Evolutionary conservation across 2,888 invertebrate species (phyloP).

Genomic region (Lasioglossum leucozonium): DNA sequence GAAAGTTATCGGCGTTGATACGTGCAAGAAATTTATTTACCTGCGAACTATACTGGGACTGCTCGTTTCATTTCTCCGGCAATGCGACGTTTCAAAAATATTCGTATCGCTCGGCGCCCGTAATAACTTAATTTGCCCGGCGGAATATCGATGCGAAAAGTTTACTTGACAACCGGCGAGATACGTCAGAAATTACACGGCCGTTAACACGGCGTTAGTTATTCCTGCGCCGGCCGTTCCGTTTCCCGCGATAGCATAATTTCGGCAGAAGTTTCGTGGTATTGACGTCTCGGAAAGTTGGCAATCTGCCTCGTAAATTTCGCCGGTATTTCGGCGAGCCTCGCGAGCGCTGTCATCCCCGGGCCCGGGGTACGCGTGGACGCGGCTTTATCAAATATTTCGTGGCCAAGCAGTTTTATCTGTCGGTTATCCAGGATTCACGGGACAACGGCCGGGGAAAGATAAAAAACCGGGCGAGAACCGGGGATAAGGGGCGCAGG

Average conservation of each 20-base stretch:
- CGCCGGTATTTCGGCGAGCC: neutral
- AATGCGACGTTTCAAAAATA: neutral
- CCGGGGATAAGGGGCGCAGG: constrained; percentile 17
- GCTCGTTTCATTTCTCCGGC: neutral
- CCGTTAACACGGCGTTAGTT: neutral
- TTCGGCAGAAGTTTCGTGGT: constrained; percentile 25
- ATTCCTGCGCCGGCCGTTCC: neutral
- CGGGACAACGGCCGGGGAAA: constrained; percentile 44
- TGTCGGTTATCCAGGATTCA: constrained; percentile 58
- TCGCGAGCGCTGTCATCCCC: constrained; percentile 19
- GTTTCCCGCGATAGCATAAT: constrained; percentile 46
- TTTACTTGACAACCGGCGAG: neutral
- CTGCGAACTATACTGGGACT: neutral
- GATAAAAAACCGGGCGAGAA: constrained; percentile 43
- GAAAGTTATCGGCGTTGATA: constrained; percentile 24
- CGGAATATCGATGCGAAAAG: neutral
- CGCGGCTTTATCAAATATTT: constrained; percentile 59
- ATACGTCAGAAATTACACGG: constrained; percentile 12
- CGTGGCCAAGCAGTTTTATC: constrained; percentile 44
- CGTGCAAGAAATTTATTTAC: constrained; percentile 19
- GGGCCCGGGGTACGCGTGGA: neutral
- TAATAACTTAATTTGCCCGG: constrained; percentile 2
- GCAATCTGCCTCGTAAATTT: constrained; percentile 60
- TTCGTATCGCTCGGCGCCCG: neutral
- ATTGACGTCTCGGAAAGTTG: constrained; percentile 29